Percentiles rank a stretch among this genome's conserved stretches.
phyloP scores from a whole-genome alignment of 2,113 vertebrate genomes.

The Scortum barcoo region DNA sequence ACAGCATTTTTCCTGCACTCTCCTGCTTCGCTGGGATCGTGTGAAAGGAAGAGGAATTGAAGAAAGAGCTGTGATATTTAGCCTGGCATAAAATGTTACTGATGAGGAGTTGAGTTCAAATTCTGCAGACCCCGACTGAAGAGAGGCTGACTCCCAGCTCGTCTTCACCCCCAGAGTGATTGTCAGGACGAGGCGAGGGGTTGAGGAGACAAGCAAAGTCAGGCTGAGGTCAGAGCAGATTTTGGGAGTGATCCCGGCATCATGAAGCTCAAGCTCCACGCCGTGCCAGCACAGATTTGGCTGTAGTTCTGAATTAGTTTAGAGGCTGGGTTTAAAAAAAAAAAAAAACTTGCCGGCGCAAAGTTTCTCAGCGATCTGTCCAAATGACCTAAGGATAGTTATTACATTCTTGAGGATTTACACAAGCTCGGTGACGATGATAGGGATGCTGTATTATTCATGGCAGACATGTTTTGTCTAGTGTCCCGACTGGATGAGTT shows the following conservation, averaged over 20 bases:
- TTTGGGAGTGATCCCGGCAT: conserved; percentile 54
- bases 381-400: conserved; percentile 52
- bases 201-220: conserved; percentile 59
- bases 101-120: conserved; percentile 69
- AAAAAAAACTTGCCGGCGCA: conserved; percentile 18
- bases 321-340: background rate
- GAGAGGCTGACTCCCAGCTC: conserved; percentile 33
- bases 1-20: conserved; percentile 14
- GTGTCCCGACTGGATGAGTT: conserved; percentile 59
- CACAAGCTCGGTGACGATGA: conserved; percentile 49
- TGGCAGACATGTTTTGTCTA: conserved; percentile 70
- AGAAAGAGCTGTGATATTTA: conserved; percentile 50
- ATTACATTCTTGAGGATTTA: conserved; percentile 65
- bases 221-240: conserved; percentile 68
- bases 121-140: conserved; percentile 29
- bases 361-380: conserved; percentile 38
- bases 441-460: conserved; percentile 62
- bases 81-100: conserved; percentile 52
- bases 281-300: conserved; percentile 60
- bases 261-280: conserved; percentile 41
- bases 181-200: conserved; percentile 53
- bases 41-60: conserved; percentile 12
- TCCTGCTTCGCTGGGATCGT: conserved; percentile 3
- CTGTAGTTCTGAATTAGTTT: conserved; percentile 45
- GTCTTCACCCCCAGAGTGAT: conserved; percentile 35